Percentiles rank a stretch among this genome's conserved stretches.
phyloP scores from a whole-genome alignment of 2,797 vertebrate genomes.

The Gastrophryne carolinensis region DNA sequence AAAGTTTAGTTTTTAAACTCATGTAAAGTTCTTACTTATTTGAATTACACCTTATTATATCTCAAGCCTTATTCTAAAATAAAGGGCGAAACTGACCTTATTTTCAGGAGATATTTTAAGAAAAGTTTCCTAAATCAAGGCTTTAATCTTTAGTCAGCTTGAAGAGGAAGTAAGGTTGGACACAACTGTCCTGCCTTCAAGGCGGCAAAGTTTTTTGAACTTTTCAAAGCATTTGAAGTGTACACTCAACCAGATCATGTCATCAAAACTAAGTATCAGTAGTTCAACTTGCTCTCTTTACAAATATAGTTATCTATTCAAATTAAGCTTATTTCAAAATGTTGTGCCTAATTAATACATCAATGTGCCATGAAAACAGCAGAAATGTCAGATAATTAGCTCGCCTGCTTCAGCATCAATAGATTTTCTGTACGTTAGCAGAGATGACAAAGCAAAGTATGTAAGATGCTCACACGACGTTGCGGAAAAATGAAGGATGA shows the following conservation, averaged over 20 bases:
- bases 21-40: too few relatives aligned
- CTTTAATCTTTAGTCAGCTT: too few relatives aligned
- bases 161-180: too few relatives aligned
- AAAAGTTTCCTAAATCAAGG: too few relatives aligned
- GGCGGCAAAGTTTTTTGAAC: too few relatives aligned
- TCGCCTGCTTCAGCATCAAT: neutral
- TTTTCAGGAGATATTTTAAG: too few relatives aligned
- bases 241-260: neutral
- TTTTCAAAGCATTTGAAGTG: too few relatives aligned
- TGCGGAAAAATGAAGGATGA: neutral
- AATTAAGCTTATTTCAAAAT: neutral
- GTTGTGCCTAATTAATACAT: conserved; percentile 31
- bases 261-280: neutral
- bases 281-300: neutral
- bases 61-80: too few relatives aligned
- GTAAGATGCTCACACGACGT: neutral
- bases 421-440: conserved; percentile 5
- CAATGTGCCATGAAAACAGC: conserved; percentile 7
- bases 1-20: too few relatives aligned
- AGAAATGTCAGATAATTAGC: conserved; percentile 34
- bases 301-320: conserved; percentile 17
- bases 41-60: too few relatives aligned
- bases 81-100: too few relatives aligned
- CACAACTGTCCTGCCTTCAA: too few relatives aligned
- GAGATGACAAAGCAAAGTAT: neutral